These are phyloP conservation scores for Pollachius pollachius DNA, from an alignment of 2,113 vertebrate species.

Conservation along the genomic window DNA sequence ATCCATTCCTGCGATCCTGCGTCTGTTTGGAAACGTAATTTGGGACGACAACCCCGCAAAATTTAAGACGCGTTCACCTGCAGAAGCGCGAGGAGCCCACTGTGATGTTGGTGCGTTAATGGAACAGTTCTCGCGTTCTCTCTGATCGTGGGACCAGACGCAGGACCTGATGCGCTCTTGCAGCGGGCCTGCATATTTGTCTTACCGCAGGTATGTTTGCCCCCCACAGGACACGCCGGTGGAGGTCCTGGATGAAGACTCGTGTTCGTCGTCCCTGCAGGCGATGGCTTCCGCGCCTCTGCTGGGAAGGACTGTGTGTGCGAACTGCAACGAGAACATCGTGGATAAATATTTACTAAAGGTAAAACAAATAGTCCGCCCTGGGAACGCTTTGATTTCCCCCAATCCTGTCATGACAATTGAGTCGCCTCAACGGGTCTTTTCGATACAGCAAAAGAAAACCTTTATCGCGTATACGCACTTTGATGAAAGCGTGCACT, in stretches of 20 bases:
- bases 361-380: constrained; percentile 67
- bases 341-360: constrained; percentile 97
- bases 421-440: neutral
- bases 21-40: too few relatives aligned
- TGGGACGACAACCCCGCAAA: too few relatives aligned
- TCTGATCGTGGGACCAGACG: too few relatives aligned
- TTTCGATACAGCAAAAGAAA: neutral
- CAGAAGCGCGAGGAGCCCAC: too few relatives aligned
- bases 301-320: constrained; percentile 81
- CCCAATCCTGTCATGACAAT: neutral
- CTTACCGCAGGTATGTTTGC: constrained; percentile 19
- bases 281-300: constrained; percentile 84
- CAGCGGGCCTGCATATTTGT: too few relatives aligned
- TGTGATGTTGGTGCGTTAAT: too few relatives aligned
- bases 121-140: too few relatives aligned
- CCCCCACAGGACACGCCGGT: constrained; percentile 77
- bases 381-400: neutral
- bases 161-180: too few relatives aligned
- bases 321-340: constrained; percentile 89
- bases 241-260: constrained; percentile 81
- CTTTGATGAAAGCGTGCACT: neutral
- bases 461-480: neutral
- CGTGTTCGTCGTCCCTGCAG: constrained; percentile 81
- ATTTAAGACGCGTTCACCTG: too few relatives aligned
- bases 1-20: too few relatives aligned